phyloP scores from a whole-genome alignment of 2,113 vertebrate genomes.

The Prochilodus magdalenae region DNA sequence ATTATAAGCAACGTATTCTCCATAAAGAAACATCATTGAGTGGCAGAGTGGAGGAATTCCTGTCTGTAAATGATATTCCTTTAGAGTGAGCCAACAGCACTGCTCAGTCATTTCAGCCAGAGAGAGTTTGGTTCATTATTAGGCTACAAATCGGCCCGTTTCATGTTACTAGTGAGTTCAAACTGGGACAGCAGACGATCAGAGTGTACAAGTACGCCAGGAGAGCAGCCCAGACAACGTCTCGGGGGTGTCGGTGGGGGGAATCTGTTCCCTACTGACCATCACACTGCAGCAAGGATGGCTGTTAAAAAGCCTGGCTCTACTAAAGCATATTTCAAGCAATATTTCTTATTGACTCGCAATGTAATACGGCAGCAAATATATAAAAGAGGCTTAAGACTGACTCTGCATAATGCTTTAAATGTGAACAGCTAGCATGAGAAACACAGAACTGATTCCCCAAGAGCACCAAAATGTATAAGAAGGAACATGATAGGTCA shows the following conservation, averaged over 20 bases:
- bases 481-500: not conserved
- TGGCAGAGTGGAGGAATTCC: not conserved
- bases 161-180: not conserved
- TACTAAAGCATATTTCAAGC: not conserved
- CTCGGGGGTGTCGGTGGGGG: too few species aligned
- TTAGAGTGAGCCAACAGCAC: not conserved
- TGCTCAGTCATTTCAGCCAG: not conserved
- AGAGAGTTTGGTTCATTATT: not conserved
- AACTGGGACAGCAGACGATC: not conserved
- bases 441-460: not conserved
- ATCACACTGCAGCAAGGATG: not conserved
- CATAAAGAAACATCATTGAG: not conserved
- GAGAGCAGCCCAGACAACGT: not conserved
- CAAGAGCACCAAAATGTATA: not conserved
- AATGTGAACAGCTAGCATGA: not conserved
- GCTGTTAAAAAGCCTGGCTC: not conserved
- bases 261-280: conserved; percentile 1
- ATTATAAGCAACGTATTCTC: not conserved
- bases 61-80: not conserved
- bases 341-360: not conserved
- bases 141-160: not conserved
- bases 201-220: not conserved
- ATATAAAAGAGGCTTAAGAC: not conserved
- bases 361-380: not conserved
- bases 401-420: not conserved